phyloP scores from a whole-genome alignment of 2,113 vertebrate genomes.

The Sinosuthora webbiana region DNA sequence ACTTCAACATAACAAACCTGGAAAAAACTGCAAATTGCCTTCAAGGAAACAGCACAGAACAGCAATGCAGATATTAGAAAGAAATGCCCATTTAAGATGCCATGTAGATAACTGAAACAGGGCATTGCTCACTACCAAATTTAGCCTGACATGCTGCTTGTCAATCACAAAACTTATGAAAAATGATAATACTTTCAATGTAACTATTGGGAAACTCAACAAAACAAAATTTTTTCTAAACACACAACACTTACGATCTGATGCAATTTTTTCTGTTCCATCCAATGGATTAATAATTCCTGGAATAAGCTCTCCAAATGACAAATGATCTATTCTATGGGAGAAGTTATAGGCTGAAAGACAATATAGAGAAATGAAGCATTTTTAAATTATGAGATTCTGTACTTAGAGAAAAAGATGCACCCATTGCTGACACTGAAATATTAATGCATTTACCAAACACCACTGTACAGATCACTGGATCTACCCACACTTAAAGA shows the following conservation, averaged over 20 bases:
- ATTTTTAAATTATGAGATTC: not conserved
- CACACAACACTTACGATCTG: slow-evolving; percentile 81
- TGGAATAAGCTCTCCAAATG: slow-evolving; percentile 92
- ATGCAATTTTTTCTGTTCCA: slow-evolving; percentile 93
- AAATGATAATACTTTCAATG: not conserved
- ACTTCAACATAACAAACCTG: not conserved
- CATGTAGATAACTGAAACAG: not conserved
- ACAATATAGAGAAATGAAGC: not conserved
- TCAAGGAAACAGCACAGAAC: not conserved
- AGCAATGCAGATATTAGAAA: not conserved
- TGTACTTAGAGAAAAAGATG: not conserved
- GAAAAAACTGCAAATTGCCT: not conserved
- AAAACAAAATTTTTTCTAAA: not conserved
- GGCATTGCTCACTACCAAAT: not conserved
- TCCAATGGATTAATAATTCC: slow-evolving; percentile 95
- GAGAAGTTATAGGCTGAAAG: slow-evolving; percentile 94
- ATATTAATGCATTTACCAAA: not conserved
- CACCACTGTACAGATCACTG: not conserved
- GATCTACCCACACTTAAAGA: not conserved
- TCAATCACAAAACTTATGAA: not conserved
- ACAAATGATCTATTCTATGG: slow-evolving; percentile 96
- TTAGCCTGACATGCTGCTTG: not conserved
- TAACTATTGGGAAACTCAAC: not conserved
- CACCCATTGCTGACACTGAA: not conserved
- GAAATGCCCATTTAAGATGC: not conserved